Conservation (phyloP, 2,113 vertebrate genomes). For the Leptobrachium leishanense region DNA sequence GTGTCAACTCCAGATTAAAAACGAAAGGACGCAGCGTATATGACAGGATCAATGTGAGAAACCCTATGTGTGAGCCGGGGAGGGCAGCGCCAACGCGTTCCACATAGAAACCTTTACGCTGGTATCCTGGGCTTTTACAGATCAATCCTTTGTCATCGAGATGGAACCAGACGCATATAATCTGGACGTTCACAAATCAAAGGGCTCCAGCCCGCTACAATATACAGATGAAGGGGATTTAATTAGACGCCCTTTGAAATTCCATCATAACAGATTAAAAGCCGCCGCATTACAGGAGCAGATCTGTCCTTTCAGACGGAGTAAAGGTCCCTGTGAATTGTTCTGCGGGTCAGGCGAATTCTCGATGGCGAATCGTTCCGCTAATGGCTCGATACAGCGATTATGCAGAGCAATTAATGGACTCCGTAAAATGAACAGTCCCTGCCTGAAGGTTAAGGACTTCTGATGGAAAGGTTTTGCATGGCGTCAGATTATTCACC, state of each 20-base stretch:
- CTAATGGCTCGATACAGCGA: constrained; percentile 33
- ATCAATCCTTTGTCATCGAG: no score
- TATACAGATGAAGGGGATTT: background rate
- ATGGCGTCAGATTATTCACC: constrained; percentile 10
- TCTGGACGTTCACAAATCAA: background rate
- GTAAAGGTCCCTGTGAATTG: constrained; percentile 28
- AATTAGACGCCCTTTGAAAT: background rate
- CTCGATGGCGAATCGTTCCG: constrained; percentile 29
- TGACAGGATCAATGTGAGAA: no score
- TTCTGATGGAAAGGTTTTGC: constrained; percentile 13
- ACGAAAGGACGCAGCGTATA: no score
- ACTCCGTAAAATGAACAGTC: constrained; percentile 5
- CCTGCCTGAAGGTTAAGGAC: constrained; percentile 18
- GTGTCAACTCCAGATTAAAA: no score
- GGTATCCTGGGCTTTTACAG: no score
- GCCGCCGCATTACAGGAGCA: background rate
- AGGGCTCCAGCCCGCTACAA: background rate
- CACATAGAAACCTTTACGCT: no score
- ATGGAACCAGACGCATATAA: background rate
- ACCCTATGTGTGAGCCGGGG: no score
- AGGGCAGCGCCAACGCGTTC: no score
- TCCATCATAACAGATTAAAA: constrained; percentile 17
- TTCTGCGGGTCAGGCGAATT: constrained; percentile 14
- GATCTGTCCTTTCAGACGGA: constrained; percentile 13
- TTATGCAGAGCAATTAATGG: constrained; percentile 32